Evolutionary conservation across 2,797 vertebrate species (phyloP), one percentile per base, ranked within the genome.

Genomic region (Glyptemys insculpta): DNA sequence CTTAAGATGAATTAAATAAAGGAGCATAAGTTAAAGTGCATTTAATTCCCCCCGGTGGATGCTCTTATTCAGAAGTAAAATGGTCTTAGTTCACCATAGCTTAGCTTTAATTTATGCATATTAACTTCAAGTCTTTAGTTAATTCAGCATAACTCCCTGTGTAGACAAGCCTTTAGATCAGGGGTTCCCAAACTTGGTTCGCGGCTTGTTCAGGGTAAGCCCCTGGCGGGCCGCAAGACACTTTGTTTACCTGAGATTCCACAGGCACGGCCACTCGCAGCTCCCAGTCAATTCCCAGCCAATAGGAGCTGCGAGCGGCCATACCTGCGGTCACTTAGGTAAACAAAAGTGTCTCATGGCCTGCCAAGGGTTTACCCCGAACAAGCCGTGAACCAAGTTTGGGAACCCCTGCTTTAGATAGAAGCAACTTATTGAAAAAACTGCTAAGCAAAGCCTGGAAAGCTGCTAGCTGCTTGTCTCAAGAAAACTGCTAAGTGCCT

Each of bases 371-470:
- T 7, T 53, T 53, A 53, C 52, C 18, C 52, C 8, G 7, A 53
- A 53, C 18, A 53, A 21, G 18, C 52, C 18, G 7, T 21, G 52
- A 21, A 53, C 3, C 52, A 53, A 54, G 9, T 54, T 25, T 54
- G 54, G 54, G 21, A 54, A 4, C 23, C 54, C 4, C 54, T 54
- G 54, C 23, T 54, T 54, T 54, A 89, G 92, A 90, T 87, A 80
- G 41, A 87, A 82, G 65, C 90, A 79, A 79, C 88, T 90, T 94
- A 94, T 95, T 91, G 86, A 85, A 95, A 95, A 95, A 83, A 78
- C 1, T 47, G 86, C 94, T 92, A 76, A 76, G 86, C 41, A 62
- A 49, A 34, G 85, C 72, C 81, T 89, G 74, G 88, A 88, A 57
- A 91, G 34, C 62, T 78, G 80, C 56, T 53, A 41, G 68, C 94